Evolutionary conservation across 1,140 invertebrate species (phyloP), one percentile per base, ranked within the genome.

Genomic region (Solenopsis fugax): DNA sequence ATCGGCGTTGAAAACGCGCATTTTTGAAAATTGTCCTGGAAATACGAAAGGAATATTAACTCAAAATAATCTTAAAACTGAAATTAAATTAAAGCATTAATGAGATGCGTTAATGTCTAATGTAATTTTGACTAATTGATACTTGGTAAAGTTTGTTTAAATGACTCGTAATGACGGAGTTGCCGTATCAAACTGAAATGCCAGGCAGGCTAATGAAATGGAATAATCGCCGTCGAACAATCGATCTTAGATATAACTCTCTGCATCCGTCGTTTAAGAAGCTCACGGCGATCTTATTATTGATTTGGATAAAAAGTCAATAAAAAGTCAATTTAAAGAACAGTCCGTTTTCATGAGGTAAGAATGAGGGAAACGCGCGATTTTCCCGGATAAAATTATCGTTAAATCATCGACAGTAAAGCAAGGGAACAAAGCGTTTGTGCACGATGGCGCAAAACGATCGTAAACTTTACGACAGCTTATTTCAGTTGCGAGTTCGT

Each of bases 401-500:
- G 87, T 81, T 73, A 78, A 87, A 85, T 85, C 54, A 76, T 87
- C 45, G 72, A 54, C 64, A 73, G 18, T 87, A 84, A 87, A 87
- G 48, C 37, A n/a, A 69, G 65, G 45, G 52, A 76, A 85, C 72
- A 69, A 85, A 85, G 67, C 50, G 52, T 76, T 71, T 29, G 71
- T 21, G 60, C 29, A 21, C 71, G 86, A 76, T 77, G 69, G 52
- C 81, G 71, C 82, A 48, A 50, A 56, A 85, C 62, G 81, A 56
- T 85, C 72, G 81, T 87, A 87, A 87, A 87, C 62, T 87, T 87
- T 87, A 87, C 72, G 81, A 85, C 81, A 50, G 58, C 81, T 87
- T 87, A 85, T 87, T 87, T 85, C 62, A 72, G 72, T 77, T 56
- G 71, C 78, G 34, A 69, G 56, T 18, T 34, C 4, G 34, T 73